Base-by-base conservation (phyloP, 37 sponge, comb jelly and placozoan species). In the Dysidea cf. avara region DNA sequence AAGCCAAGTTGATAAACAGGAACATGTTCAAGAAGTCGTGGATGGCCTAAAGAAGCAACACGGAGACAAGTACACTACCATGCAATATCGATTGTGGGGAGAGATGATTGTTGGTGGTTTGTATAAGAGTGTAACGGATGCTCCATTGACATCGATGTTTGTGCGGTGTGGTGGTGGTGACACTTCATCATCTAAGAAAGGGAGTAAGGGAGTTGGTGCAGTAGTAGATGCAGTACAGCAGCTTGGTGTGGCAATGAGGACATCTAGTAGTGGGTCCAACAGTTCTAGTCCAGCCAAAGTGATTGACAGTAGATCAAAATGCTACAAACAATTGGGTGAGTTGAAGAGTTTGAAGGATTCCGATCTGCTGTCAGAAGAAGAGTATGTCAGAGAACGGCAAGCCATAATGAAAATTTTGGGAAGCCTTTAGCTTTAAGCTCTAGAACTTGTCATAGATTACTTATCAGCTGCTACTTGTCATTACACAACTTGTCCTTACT, bases 71-170 rank as follows among this genome's bases (percentile, higher is more conserved):
- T 58, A 28, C 17, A 58, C 60, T 14, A 25, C 60, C 11, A 58
- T 58, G 60, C 60, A 58, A 18, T 18, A 18, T 18, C 14, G 60
- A 58, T 28, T 58, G n/a, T 58, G 60, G 60, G 25, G 60, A 28
- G 60, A 58, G 25, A 58, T 18, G 60, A 58, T 58, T 18, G 22
- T 14, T 14, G 14, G 7, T 14, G 22, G 17, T 7, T 58, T 58
- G 17, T 30, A 58, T 18, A 28, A 25, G 11, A 58, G 60, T 14
- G 12, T 58, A 28, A 30, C n/a, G n/a, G 60, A 58, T n/a, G 29
- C 69, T 49, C 69, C 69, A 17, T 49, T 25, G 26, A 30, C 52
- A 39, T 68, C 69, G 7, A 68, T 68, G 69, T 68, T 68, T 21
- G 29, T 48, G 6, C 20, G 52, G 26, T 50, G 29, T 68, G 69